Evolutionary conservation across 2,888 invertebrate species (phyloP).

Genomic region (Ennomos quercinarius): DNA sequence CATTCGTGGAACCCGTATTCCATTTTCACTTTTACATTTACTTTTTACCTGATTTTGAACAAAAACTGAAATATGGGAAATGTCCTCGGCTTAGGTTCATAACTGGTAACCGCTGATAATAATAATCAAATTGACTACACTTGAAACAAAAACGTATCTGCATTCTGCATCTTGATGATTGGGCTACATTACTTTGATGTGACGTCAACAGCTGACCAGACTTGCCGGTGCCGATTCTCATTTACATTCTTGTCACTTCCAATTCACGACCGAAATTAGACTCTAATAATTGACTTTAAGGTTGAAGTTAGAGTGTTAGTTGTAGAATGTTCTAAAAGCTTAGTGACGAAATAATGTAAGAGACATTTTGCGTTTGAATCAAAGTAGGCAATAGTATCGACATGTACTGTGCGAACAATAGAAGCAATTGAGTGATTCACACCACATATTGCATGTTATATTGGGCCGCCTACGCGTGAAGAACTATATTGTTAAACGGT

Average conservation of each 20-base stretch:
- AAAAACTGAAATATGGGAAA: no score
- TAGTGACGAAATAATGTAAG: conserved; percentile 42
- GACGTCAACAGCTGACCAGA: conserved; percentile 74
- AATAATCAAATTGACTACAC: conserved; percentile 35
- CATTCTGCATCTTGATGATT: conserved; percentile 48
- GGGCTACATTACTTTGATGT: conserved; percentile 55
- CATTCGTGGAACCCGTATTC: conserved; percentile 3
- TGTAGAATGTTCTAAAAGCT: conserved; percentile 33
- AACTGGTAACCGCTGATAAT: conserved; percentile 23
- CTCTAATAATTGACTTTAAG: conserved; percentile 38
- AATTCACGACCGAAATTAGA: conserved; percentile 39
- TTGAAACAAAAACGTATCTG: conserved; percentile 28
- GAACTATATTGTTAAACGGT: conserved; percentile 70
- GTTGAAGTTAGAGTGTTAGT: conserved; percentile 35
- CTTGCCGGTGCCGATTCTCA: conserved; percentile 76
- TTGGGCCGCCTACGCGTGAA: conserved; percentile 53
- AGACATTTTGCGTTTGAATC: conserved; percentile 40
- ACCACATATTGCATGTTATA: conserved; percentile 31
- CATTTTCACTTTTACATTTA: conserved; percentile 9
- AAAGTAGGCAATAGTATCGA: conserved; percentile 30
- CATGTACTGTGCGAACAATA: conserved; percentile 32
- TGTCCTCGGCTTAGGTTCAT: no score
- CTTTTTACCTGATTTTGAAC: no score
- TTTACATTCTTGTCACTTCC: conserved; percentile 65
- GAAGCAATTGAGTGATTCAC: conserved; percentile 39